phyloP scores from a whole-genome alignment of 2,797 vertebrate species.

The Microctenopoma steveboyesi region DNA sequence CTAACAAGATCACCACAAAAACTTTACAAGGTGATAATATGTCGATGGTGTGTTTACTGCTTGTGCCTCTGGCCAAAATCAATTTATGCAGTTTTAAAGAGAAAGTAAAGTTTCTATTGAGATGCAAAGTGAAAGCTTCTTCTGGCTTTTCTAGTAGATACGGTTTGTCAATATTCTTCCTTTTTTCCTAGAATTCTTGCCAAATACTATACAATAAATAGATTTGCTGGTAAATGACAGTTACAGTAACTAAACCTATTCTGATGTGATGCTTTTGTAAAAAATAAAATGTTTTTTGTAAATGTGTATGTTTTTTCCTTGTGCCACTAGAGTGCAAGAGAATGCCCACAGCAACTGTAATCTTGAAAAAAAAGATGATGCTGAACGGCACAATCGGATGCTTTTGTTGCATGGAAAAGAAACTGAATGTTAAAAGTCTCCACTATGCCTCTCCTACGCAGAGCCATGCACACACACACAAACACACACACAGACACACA shows the following conservation, averaged over 20 bases:
- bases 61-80: constrained; percentile 2
- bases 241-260: neutral
- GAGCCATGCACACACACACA: constrained; percentile 29
- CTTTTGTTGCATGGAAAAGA: constrained; percentile 61
- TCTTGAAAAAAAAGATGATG: constrained; percentile 41
- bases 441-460: constrained; percentile 52
- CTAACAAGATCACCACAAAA: constrained; percentile 19
- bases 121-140: neutral
- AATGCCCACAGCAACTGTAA: constrained; percentile 44
- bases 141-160: constrained; percentile 5
- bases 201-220: neutral
- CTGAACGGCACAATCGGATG: constrained; percentile 48
- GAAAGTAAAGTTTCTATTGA: constrained; percentile 7
- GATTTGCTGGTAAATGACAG: neutral
- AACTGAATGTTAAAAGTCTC: constrained; percentile 56
- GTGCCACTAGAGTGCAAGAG: constrained; percentile 33
- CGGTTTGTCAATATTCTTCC: neutral
- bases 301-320: constrained; percentile 51
- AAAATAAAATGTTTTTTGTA: constrained; percentile 35
- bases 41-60: constrained; percentile 23
- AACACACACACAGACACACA: constrained; percentile 44
- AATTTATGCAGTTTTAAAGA: constrained; percentile 21
- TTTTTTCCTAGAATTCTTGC: constrained; percentile 9
- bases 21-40: constrained; percentile 47
- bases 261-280: neutral